These are phyloP conservation scores for Lasioglossum malachurum DNA, from an alignment of 2,888 invertebrate species.

Conservation along the genomic window DNA sequence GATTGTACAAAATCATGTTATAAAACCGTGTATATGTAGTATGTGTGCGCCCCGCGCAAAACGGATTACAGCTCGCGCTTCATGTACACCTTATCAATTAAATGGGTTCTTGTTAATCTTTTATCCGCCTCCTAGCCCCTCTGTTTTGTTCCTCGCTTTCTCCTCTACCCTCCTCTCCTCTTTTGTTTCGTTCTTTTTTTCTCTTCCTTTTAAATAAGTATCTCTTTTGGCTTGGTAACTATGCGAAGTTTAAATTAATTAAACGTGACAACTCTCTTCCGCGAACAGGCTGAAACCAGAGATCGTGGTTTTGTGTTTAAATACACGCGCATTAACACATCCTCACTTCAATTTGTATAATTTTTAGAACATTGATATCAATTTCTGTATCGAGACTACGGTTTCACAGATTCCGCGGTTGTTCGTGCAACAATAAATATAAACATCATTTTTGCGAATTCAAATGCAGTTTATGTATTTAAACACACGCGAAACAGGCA, in stretches of 20 bases:
- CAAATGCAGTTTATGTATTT: no score
- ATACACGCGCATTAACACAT: no score
- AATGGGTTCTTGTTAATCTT: slow-evolving; percentile 43
- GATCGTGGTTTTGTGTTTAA: no score
- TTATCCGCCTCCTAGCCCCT: neutral
- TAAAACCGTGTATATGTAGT: slow-evolving; percentile 54
- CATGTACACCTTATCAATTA: slow-evolving; percentile 44
- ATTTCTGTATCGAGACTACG: no score
- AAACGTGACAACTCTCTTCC: slow-evolving; percentile 68
- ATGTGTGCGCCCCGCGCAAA: slow-evolving; percentile 54
- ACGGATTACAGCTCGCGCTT: slow-evolving; percentile 47
- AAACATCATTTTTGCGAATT: no score
- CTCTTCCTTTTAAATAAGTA: slow-evolving; percentile 68
- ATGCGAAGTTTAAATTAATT: slow-evolving; percentile 80
- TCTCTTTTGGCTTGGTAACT: slow-evolving; percentile 83
- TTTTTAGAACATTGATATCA: no score
- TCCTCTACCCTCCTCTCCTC: neutral
- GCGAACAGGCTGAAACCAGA: slow-evolving; percentile 13
- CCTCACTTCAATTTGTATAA: no score
- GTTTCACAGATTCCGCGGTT: no score
- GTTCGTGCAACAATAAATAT: no score
- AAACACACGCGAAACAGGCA: no score
- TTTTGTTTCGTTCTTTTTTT: slow-evolving; percentile 38
- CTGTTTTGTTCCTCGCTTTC: slow-evolving; percentile 14
- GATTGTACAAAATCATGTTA: slow-evolving; percentile 68